Evolutionary conservation across 2,888 invertebrate species (phyloP), one percentile per base, ranked within the genome.

Genomic region (Aspidiotus rigidus): DNA sequence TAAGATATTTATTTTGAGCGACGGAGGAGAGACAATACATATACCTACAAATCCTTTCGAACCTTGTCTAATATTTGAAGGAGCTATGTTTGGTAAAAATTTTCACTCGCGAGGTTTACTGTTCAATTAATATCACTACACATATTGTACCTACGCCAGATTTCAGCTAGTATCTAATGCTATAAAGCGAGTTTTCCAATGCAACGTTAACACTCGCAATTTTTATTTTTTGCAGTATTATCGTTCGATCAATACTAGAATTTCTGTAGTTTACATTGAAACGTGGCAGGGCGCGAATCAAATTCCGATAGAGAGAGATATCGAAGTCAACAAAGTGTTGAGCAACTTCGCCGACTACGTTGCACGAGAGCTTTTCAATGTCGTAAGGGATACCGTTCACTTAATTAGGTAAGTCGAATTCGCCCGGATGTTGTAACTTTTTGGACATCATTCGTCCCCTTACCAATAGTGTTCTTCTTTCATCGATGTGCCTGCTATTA

Each of bases 231-330:
- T 72, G 41, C 84, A 94, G 93, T 94, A 94, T 79, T 92, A 92
- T 81, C 89, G 93, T 73, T 91, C 93, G 71, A 83, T 98, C 75
- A 94, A 93, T 80, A 94, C 97, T 64, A 84, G 96, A 74, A 91
- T 98, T 62, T 93, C 95, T 11, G 88, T 98, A 74, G 92, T 95
- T 71, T 97, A 97, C 82, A 89, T 95, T 78, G 97, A 98, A 82
- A 91, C 95, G 70, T 98, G 98, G 98, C 89, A 90, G 79, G 90
- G 91, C 74, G 86, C 86, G 16, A 93, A 98, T 81, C 89, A 92
- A 77, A 88, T 87, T 8, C 83, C 84, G 75, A 88, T 93, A 74
- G 88, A 89, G 77, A 84, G 89, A 74, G 87, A 86, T 77, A 87
- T 88, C 78, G 93, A 94, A 80, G 93, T 96, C 78, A 86, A 89